Percentiles rank a stretch among this genome's conserved stretches.
Evolutionary conservation across 2,888 invertebrate genomes (phyloP).

Genomic region (Chymomyza caudatula): DNA sequence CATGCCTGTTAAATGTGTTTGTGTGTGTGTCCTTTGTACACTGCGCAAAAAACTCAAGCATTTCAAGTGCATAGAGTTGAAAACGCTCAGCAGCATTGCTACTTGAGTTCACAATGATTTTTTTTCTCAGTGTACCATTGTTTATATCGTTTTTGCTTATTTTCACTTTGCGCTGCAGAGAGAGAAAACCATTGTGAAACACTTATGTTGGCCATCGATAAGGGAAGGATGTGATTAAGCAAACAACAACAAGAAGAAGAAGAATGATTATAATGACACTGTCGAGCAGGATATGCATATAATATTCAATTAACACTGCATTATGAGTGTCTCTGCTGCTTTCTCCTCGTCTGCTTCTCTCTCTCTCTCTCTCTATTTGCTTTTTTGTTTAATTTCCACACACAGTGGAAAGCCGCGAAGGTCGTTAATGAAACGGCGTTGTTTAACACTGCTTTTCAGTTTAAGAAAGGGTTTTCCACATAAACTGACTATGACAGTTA

Average conservation of each 20-base stretch:
- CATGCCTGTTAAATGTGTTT: background rate
- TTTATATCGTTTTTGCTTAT: slow-evolving; percentile 3
- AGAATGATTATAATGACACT: background rate
- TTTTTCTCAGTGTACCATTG: background rate
- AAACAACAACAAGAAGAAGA: slow-evolving; percentile 14
- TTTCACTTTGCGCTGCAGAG: slow-evolving; percentile 16
- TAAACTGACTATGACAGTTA: too few species aligned
- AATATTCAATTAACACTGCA: slow-evolving; percentile 29
- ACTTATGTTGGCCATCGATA: slow-evolving; percentile 33
- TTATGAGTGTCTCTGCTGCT: background rate
- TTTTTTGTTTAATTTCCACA: background rate
- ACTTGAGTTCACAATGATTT: too few species aligned
- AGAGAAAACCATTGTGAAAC: slow-evolving; percentile 29
- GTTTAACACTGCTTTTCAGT: too few species aligned
- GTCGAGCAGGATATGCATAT: slow-evolving; percentile 28
- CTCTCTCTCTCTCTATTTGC: background rate
- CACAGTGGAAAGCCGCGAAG: too few species aligned
- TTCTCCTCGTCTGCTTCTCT: background rate
- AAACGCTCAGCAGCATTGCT: too few species aligned
- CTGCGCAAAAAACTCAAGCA: too few species aligned
- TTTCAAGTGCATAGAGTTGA: too few species aligned
- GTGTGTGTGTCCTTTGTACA: too few species aligned
- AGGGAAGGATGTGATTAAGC: slow-evolving; percentile 42
- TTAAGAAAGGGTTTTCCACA: too few species aligned
- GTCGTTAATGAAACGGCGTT: too few species aligned